Evolutionary conservation across 2,888 invertebrate genomes (phyloP).

Genomic region (Exocentrus adspersus): DNA sequence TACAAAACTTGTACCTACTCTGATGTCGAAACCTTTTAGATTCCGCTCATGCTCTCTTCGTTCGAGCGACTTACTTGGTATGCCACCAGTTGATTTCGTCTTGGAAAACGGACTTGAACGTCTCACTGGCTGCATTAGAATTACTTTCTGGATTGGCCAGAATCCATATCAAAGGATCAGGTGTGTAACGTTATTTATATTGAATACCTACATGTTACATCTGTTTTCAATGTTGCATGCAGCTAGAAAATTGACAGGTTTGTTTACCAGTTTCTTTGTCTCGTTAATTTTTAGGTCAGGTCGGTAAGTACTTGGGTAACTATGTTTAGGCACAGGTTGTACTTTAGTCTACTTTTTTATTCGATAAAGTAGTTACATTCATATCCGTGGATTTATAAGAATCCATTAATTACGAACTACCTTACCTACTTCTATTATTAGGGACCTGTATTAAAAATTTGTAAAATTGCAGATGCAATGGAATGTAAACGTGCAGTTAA

Average conservation of each 20-base stretch:
- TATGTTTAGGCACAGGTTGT: too few relatives aligned
- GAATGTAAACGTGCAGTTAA: slow-evolving; percentile 94
- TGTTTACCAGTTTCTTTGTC: too few relatives aligned
- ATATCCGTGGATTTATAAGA: neutral
- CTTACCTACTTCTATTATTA: too few relatives aligned
- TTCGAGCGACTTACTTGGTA: slow-evolving; percentile 91
- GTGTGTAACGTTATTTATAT: slow-evolving; percentile 65
- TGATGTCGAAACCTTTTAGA: too few relatives aligned
- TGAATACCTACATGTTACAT: too few relatives aligned
- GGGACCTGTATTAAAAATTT: neutral
- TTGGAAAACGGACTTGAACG: slow-evolving; percentile 95
- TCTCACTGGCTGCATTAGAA: slow-evolving; percentile 93
- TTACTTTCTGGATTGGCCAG: slow-evolving; percentile 90
- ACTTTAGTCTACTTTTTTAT: neutral
- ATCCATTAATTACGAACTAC: too few relatives aligned
- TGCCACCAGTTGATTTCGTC: slow-evolving; percentile 95
- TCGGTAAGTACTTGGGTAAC: too few relatives aligned
- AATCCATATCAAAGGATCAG: slow-evolving; percentile 88
- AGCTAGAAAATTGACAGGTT: slow-evolving; percentile 69
- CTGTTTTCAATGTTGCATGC: slow-evolving; percentile 60
- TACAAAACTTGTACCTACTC: too few relatives aligned
- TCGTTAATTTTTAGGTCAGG: too few relatives aligned
- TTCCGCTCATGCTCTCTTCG: slow-evolving; percentile 88
- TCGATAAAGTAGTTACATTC: too few relatives aligned
- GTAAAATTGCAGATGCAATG: slow-evolving; percentile 73